phyloP scores from a whole-genome alignment of 2,797 vertebrate genomes.

The Melopsittacus undulatus region DNA sequence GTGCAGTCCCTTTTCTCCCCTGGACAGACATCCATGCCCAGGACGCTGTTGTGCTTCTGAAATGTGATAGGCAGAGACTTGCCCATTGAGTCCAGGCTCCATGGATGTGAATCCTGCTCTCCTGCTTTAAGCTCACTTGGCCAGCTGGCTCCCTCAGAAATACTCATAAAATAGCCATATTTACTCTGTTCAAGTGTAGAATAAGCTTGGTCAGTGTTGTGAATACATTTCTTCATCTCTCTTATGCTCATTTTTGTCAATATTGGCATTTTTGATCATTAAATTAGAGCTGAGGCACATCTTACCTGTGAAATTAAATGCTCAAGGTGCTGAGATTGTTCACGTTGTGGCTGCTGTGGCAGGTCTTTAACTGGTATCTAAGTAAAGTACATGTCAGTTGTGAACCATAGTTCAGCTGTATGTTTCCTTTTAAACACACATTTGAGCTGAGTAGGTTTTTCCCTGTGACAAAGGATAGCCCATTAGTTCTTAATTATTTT shows the following conservation, averaged over 20 bases:
- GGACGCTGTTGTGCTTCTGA: fast-evolving
- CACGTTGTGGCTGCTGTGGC: not conserved
- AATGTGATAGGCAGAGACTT: fast-evolving
- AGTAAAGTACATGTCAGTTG: not conserved
- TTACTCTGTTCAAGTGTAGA: not conserved
- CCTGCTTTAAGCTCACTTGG: not conserved
- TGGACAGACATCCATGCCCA: fast-evolving
- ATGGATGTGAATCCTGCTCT: not conserved
- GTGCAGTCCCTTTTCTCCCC: not conserved
- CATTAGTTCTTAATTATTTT: not conserved
- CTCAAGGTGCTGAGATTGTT: not conserved
- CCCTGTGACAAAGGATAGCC: not conserved
- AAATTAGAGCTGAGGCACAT: not conserved
- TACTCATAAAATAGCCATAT: not conserved
- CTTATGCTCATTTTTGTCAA: not conserved
- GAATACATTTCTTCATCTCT: fast-evolving
- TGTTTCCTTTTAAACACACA: not conserved
- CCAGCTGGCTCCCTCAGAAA: not conserved
- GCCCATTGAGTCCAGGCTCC: not conserved
- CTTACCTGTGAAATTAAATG: not conserved
- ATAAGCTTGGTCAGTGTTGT: not conserved
- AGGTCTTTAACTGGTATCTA: not conserved
- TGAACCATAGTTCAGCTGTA: not conserved
- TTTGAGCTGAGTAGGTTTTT: not conserved
- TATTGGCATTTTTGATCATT: not conserved